phyloP scores from a whole-genome alignment of 2,888 invertebrate species.

The Callyntrura guangdongensis region DNA sequence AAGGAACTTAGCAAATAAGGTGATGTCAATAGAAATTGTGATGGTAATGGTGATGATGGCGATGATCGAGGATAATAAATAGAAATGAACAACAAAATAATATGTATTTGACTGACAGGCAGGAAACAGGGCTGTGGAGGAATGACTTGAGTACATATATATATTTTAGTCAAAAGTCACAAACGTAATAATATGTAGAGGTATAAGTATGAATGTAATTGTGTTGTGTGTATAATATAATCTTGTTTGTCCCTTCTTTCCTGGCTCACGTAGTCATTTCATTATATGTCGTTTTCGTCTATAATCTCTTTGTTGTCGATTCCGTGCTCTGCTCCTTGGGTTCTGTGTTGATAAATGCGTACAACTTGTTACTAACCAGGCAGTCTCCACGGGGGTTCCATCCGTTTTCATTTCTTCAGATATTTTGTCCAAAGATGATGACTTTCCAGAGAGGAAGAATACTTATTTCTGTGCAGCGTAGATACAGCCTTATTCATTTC shows the following conservation, averaged over 20 bases:
- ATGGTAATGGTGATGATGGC: slow-evolving; percentile 29
- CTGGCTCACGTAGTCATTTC: slow-evolving; percentile 30
- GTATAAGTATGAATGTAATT: no score
- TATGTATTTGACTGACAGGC: slow-evolving; percentile 45
- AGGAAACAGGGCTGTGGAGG: slow-evolving; percentile 24
- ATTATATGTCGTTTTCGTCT: slow-evolving; percentile 4
- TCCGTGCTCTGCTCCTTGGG: background rate
- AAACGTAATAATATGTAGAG: background rate
- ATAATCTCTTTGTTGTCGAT: slow-evolving; percentile 44
- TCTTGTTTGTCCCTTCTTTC: background rate
- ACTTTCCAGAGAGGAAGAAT: background rate
- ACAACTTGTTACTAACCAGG: slow-evolving; percentile 29
- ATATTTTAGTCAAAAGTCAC: background rate
- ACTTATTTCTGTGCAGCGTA: background rate
- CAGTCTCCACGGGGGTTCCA: slow-evolving; percentile 7
- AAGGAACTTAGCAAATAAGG: background rate
- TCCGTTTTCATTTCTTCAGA: slow-evolving; percentile 2
- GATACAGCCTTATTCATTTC: background rate
- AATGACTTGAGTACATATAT: background rate
- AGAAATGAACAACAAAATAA: slow-evolving; percentile 42
- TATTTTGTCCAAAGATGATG: background rate
- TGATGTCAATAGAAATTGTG: slow-evolving; percentile 46
- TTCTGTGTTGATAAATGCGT: slow-evolving; percentile 24
- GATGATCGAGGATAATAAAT: slow-evolving; percentile 48
- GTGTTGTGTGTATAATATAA: background rate